phyloP scores from a whole-genome alignment of 2,797 vertebrate genomes.

The Silurus lanzhouensis region DNA sequence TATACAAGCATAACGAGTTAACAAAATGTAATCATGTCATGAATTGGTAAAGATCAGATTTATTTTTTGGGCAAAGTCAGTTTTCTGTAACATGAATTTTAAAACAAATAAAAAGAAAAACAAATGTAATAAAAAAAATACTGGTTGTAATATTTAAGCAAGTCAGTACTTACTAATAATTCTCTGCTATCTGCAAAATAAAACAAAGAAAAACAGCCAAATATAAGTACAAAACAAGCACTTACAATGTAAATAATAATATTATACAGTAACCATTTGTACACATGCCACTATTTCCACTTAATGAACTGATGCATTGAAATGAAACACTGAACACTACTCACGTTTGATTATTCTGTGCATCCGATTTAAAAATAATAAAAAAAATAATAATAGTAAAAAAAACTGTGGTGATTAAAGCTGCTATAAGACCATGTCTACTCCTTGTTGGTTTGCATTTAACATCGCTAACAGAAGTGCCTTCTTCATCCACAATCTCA shows the following conservation, averaged over 20 bases:
- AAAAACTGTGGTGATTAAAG: not conserved
- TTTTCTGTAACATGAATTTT: not conserved
- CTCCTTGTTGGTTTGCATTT: not conserved
- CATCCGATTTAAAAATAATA: not conserved
- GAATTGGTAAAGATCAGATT: not conserved
- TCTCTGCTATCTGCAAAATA: not conserved
- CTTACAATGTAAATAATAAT: not conserved
- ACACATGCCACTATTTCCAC: not conserved
- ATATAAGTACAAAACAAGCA: not conserved
- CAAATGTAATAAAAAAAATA: not conserved
- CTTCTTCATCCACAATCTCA: not conserved
- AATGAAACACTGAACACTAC: not conserved
- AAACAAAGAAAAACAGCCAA: not conserved
- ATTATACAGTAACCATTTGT: not conserved
- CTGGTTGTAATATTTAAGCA: not conserved
- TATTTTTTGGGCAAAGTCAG: not conserved
- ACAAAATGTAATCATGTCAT: too few species aligned
- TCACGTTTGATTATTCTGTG: not conserved
- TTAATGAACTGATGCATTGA: not conserved
- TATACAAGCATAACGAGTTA: too few species aligned
- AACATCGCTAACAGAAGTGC: constrained; percentile 33
- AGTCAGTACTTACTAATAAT: not conserved
- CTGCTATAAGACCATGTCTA: not conserved
- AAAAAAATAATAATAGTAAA: not conserved
- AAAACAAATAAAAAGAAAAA: not conserved